Conservation (phyloP, 2,888 invertebrate genomes). For the Strigamia transsilvanica region DNA sequence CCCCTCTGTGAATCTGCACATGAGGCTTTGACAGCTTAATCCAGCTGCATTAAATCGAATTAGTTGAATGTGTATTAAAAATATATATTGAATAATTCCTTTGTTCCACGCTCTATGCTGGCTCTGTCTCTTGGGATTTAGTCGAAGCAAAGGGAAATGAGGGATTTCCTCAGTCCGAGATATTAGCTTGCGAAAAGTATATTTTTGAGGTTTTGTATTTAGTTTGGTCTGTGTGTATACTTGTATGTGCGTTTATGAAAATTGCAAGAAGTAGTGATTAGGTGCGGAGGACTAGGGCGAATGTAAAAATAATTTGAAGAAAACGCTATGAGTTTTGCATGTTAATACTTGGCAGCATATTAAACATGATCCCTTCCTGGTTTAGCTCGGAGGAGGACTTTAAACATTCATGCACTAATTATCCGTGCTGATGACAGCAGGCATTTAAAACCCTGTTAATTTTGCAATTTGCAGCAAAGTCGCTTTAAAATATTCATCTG, state of each 20-base stretch:
- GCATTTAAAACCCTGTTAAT: conserved; percentile 39
- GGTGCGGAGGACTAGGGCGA: neutral
- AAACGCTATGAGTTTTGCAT: conserved; percentile 12
- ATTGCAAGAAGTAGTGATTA: neutral
- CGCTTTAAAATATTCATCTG: conserved; percentile 40
- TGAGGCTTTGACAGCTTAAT: conserved; percentile 53
- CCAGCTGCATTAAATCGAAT: conserved; percentile 53
- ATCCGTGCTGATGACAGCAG: conserved; percentile 39
- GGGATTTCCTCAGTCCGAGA: conserved; percentile 37
- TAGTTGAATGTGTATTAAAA: conserved; percentile 53
- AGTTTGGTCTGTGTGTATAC: too few relatives aligned
- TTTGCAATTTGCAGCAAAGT: conserved; percentile 29
- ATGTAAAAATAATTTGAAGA: conserved; percentile 1
- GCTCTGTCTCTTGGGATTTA: conserved; percentile 30
- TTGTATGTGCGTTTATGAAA: too few relatives aligned
- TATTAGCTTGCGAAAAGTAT: neutral
- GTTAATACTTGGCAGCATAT: conserved; percentile 20
- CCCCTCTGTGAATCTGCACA: conserved; percentile 52
- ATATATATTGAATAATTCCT: conserved; percentile 53
- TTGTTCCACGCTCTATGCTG: conserved; percentile 48
- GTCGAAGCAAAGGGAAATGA: conserved; percentile 38
- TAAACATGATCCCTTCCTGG: conserved; percentile 20
- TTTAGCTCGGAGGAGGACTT: conserved; percentile 27
- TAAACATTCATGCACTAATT: conserved; percentile 48
- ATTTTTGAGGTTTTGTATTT: neutral